phyloP scores from a whole-genome alignment of 1,140 invertebrate genomes.

The Reticulitermes speratus region DNA sequence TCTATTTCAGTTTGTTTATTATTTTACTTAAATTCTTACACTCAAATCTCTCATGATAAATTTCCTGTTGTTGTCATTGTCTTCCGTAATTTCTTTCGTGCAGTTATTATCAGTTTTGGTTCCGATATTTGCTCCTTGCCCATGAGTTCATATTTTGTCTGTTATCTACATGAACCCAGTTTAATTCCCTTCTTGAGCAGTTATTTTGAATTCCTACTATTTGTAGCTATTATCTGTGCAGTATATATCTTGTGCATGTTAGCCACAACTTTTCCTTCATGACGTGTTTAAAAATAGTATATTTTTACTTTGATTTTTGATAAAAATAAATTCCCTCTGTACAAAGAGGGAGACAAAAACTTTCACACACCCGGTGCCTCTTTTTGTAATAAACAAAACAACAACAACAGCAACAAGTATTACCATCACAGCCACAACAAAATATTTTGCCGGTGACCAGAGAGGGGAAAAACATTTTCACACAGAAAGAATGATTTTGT shows the following conservation, averaged over 20 bases:
- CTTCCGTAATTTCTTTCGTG: neutral
- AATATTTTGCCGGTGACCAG: slow-evolving; percentile 32
- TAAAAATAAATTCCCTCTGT: neutral
- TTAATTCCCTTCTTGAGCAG: neutral
- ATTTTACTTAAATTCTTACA: neutral
- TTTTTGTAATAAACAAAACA: slow-evolving; percentile 27
- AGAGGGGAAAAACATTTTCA: slow-evolving; percentile 32
- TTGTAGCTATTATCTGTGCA: slow-evolving; percentile 10
- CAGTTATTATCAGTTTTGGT: neutral
- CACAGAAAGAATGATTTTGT: slow-evolving; percentile 18
- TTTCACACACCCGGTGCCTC: slow-evolving; percentile 5
- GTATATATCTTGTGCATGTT: slow-evolving; percentile 26
- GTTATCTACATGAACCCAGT: neutral
- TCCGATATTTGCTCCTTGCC: neutral
- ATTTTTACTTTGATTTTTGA: slow-evolving; percentile 24
- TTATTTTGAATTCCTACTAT: neutral
- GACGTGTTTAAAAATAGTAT: neutral
- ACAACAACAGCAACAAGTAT: slow-evolving; percentile 12
- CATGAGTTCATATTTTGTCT: neutral
- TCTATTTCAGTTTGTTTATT: neutral
- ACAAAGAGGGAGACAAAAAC: neutral
- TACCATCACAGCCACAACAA: slow-evolving; percentile 23
- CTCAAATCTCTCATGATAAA: neutral
- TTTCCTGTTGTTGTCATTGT: neutral
- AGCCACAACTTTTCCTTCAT: slow-evolving; percentile 21